Base-by-base conservation (phyloP, 2,797 vertebrate genomes). In the Yasuhikotakia modesta region DNA sequence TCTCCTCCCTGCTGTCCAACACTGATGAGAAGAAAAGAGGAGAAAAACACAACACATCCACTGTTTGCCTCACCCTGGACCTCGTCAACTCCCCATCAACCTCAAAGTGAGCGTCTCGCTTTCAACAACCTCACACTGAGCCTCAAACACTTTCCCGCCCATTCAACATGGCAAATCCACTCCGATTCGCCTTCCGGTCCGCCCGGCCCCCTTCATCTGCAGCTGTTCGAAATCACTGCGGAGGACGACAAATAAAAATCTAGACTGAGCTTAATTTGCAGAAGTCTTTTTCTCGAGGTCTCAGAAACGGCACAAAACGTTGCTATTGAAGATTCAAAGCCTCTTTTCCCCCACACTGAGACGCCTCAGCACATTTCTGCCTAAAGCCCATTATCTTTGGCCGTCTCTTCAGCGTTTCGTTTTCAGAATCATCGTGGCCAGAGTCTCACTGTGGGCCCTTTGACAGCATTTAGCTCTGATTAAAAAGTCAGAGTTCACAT, bases 341-440 rank as follows among this genome's bases (percentile, higher is more conserved):
- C 79, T 89, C 88, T 90, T 89, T 89, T 78, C 83, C 88, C 86
- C 87, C 82, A 85, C 85, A 89, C 87, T 84, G 84, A 86, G 85
- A 88, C 75, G 85, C 86, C 87, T 91, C 87, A 87, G 90, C 90
- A 88, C 86, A 90, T 88, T 88, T 83, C 80, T 82, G 87, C 87
- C 84, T 79, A 92, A 93, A 93, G 90, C 91, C 88, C 89, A 92
- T 93, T 92, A 92, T 91, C 88, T 89, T 21, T 63, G 52, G 86
- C 80, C 88, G 89, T 89, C 83, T 90, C 83, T 87, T 70, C 65
- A 78, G 63, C 45, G 39, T 71, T 48, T 24, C 45, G 72, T 74
- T 68, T 76, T 60, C 73, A 58, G 72, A 60, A 66, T 75, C 50
- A 11, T 30, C 19, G 5, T 76, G 82, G 81, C 72, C 21, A 70